Percentiles rank a stretch among this genome's conserved stretches.
phyloP scores from a whole-genome alignment of 2,797 vertebrate species.

The Artibeus jamaicensis region DNA sequence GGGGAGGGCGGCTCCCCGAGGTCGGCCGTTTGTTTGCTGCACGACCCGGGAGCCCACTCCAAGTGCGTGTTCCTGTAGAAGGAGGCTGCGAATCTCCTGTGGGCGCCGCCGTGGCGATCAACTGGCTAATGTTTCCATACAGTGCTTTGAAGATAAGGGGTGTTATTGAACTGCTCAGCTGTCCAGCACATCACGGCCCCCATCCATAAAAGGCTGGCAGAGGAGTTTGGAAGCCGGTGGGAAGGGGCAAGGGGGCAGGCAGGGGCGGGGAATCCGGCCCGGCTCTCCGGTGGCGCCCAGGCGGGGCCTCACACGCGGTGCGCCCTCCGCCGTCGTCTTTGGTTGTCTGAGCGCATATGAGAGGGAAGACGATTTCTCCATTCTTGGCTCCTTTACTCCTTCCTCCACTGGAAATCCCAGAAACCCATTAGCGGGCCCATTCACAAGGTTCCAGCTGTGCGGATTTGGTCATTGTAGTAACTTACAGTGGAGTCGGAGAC shows the following conservation, averaged over 20 bases:
- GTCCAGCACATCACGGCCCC: neutral
- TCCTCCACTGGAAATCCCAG: conserved; percentile 24
- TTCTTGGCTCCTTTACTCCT: conserved; percentile 30
- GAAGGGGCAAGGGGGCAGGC: no score
- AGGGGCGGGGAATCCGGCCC: neutral
- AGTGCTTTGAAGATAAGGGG: conserved; percentile 1
- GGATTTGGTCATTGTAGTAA: conserved; percentile 52
- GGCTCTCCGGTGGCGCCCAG: neutral
- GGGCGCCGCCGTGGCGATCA: neutral
- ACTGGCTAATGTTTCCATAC: conserved; percentile 19
- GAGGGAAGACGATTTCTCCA: neutral
- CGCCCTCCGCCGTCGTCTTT: neutral
- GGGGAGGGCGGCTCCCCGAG: neutral
- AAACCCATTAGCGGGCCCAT: conserved; percentile 33
- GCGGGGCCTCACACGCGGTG: neutral
- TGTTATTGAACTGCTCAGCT: neutral
- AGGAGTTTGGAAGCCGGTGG: neutral
- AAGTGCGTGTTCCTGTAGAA: neutral
- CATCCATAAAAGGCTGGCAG: neutral
- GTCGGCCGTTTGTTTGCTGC: neutral
- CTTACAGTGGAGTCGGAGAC: neutral
- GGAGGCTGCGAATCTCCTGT: neutral
- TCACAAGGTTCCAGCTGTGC: conserved; percentile 44
- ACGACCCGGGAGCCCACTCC: neutral
- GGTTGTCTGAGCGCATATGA: neutral